Conservation (phyloP, 2,797 vertebrate species). For the Periparus ater region DNA sequence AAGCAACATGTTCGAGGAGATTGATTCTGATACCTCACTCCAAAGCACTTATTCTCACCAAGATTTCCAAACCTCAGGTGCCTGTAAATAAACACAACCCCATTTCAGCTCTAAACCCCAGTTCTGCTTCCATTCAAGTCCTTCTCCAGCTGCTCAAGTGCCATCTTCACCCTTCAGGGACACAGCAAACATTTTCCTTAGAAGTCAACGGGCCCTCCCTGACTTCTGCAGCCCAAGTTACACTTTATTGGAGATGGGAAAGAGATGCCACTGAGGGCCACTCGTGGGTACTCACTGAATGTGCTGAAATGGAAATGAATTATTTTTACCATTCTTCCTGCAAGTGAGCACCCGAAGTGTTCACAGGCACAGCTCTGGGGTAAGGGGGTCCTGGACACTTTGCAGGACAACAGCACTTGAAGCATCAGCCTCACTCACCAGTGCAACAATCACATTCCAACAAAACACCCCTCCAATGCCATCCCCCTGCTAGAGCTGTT, state of each 20-base stretch:
- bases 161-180: background rate
- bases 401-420: background rate
- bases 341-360: background rate
- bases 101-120: background rate
- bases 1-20: background rate
- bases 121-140: background rate
- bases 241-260: background rate
- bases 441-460: background rate
- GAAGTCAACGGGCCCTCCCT: background rate
- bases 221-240: background rate
- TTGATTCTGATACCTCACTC: background rate
- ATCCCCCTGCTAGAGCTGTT: background rate
- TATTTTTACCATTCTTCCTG: background rate
- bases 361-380: background rate
- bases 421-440: background rate
- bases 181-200: background rate
- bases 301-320: background rate
- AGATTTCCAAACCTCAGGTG: background rate
- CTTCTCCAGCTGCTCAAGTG: background rate
- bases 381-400: background rate
- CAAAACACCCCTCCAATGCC: background rate
- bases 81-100: background rate
- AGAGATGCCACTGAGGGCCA: background rate
- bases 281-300: accelerated
- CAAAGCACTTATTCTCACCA: background rate